Evolutionary conservation across 2,113 vertebrate species (phyloP), one percentile per base, ranked within the genome.

Genomic region (Pollachius pollachius): DNA sequence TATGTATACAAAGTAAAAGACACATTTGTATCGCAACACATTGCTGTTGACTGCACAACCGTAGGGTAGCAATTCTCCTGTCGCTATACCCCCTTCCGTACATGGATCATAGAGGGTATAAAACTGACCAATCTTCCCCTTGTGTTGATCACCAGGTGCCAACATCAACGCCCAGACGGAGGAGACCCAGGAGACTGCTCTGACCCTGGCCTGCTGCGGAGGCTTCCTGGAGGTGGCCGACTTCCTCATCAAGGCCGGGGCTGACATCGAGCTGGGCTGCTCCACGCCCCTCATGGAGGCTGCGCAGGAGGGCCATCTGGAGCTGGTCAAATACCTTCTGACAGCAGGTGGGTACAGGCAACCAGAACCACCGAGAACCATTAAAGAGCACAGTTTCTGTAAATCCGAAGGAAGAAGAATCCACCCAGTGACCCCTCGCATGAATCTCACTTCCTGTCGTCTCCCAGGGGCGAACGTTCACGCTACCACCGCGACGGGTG

Each of bases 81-180:
- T 41, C 1, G 6, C 11, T 41, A 41, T 48, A 0, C 6, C 41
- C 41, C 41, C 41, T 48, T 48, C 41, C 41, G 12, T 48, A 48
- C 11, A 48, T 48, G 12, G 41, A 48, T 48, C 8, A 48, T 9
- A 1, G 2, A 48, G 41, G 41, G 41, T 48, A 48, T 48, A 11
- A 9, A 48, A 48, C 6, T 9, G 9, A 48, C 41, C 12, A 25
- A 37, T 48, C 18, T 15, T 69, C 2, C 70, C 62, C 5, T 34
- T 37, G 7, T 62, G n/a, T 69, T 68, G 17, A 37, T n/a, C 76
- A 25, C 8, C 77, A 99, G 97, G 97, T 90, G 96, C 96, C 74
- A 99, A 99, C 85, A 99, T 99, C 85, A 99, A 99, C 69, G 97
- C 97, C 23, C 97, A 99, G 90, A 99, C 97, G 27, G 97, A 99